phyloP scores from a whole-genome alignment of 2,888 invertebrate species.

The Microchrysa polita region DNA sequence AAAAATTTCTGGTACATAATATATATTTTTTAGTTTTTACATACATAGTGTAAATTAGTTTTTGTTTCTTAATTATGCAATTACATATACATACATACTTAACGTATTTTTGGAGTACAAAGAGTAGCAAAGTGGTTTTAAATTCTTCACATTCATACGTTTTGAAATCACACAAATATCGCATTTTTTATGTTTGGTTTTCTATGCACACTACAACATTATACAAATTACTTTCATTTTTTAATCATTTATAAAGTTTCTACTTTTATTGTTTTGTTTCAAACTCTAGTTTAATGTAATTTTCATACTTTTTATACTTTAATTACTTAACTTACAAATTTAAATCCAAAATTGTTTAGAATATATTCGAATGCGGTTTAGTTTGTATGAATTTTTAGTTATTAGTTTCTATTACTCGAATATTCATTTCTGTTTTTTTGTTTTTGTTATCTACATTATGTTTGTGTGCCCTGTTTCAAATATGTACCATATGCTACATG shows the following conservation, averaged over 20 bases:
- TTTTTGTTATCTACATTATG: no score
- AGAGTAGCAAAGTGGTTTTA: slow-evolving; percentile 42
- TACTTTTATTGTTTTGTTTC: neutral
- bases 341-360: neutral
- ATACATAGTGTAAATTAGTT: no score
- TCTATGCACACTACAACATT: slow-evolving; percentile 22
- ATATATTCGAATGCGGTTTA: neutral
- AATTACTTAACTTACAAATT: slow-evolving; percentile 34
- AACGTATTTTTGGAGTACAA: no score
- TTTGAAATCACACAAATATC: slow-evolving; percentile 35
- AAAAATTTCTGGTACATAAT: neutral
- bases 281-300: slow-evolving; percentile 11
- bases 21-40: neutral
- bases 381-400: no score
- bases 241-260: slow-evolving; percentile 1
- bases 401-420: no score
- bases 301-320: slow-evolving; percentile 31
- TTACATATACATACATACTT: no score
- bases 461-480: no score
- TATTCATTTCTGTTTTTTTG: no score
- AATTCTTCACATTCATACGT: slow-evolving; percentile 20
- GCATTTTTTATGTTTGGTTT: slow-evolving; percentile 15
- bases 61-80: slow-evolving; percentile 32
- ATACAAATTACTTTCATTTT: slow-evolving; percentile 14
- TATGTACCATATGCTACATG: no score